Percentiles rank a stretch among this genome's conserved stretches.
Evolutionary conservation across 2,797 vertebrate species (phyloP).

Genomic region (Helicolenus hilgendorfi): DNA sequence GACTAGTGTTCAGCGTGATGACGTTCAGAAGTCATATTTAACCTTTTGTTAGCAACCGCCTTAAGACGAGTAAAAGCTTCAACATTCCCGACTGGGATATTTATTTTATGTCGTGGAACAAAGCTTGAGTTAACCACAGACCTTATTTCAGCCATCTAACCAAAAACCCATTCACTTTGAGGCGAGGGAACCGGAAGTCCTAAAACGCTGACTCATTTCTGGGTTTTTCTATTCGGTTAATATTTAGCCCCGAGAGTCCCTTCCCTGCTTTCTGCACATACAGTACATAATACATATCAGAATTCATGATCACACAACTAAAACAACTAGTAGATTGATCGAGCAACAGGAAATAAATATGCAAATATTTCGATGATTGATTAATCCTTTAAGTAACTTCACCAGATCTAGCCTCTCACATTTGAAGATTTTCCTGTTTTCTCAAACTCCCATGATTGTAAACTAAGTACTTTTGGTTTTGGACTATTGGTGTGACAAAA

Average conservation of each 20-base stretch:
- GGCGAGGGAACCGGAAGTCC: too few relatives aligned
- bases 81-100: too few relatives aligned
- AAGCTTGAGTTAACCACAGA: too few relatives aligned
- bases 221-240: neutral
- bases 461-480: neutral
- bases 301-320: neutral
- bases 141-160: too few relatives aligned
- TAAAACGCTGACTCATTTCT: too few relatives aligned
- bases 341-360: neutral
- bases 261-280: neutral
- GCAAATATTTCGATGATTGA: neutral
- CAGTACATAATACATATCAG: neutral
- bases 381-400: neutral
- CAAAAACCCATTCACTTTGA: too few relatives aligned
- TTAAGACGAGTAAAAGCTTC: too few relatives aligned
- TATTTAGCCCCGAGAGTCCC: neutral
- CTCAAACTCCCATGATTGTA: neutral
- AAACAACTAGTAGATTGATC: neutral
- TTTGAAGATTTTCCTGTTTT: neutral
- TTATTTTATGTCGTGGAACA: too few relatives aligned
- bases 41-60: too few relatives aligned
- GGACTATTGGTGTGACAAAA: neutral
- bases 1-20: too few relatives aligned
- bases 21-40: too few relatives aligned
- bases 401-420: neutral